Conservation (phyloP, 35 echinoderm and acorn worm genomes). For the Eucidaris tribuloides region DNA sequence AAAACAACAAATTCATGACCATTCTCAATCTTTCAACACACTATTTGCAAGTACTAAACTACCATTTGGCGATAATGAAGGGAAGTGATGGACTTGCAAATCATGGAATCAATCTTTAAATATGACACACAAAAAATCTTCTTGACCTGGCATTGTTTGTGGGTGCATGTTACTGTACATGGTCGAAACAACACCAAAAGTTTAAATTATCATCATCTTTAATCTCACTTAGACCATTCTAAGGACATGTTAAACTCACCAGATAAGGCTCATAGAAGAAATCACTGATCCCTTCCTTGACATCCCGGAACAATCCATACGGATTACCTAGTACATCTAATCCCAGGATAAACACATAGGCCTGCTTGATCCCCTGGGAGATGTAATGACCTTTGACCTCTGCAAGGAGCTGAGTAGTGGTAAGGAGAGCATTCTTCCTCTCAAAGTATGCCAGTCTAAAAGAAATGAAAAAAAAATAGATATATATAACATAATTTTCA, state of each 20-base stretch:
- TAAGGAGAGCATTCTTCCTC: slow-evolving; percentile 80
- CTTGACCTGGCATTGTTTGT: neutral
- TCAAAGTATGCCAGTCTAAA: slow-evolving; percentile 94
- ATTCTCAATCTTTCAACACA: too few relatives aligned
- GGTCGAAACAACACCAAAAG: neutral
- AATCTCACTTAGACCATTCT: too few relatives aligned
- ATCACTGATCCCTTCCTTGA: slow-evolving; percentile 96
- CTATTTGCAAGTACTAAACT: too few relatives aligned
- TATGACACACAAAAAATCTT: too few relatives aligned
- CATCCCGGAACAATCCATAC: slow-evolving; percentile 86
- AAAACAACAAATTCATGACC: too few relatives aligned
- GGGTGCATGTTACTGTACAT: neutral
- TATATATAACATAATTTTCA: too few relatives aligned
- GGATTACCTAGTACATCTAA: slow-evolving; percentile 98
- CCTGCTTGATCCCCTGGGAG: slow-evolving; percentile 91
- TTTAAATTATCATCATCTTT: neutral
- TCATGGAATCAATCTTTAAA: too few relatives aligned
- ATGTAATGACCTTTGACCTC: slow-evolving; percentile 88
- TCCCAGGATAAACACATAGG: slow-evolving; percentile 92
- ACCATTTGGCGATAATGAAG: too few relatives aligned
- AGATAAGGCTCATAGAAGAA: slow-evolving; percentile 99
- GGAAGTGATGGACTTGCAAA: too few relatives aligned
- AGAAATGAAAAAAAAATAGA: neutral
- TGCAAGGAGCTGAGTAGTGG: slow-evolving; percentile 56
- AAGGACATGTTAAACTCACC: slow-evolving; percentile 43